These are phyloP conservation scores for Ciconia boyciana DNA, from an alignment of 2,113 vertebrate genomes.

Conservation along the genomic window DNA sequence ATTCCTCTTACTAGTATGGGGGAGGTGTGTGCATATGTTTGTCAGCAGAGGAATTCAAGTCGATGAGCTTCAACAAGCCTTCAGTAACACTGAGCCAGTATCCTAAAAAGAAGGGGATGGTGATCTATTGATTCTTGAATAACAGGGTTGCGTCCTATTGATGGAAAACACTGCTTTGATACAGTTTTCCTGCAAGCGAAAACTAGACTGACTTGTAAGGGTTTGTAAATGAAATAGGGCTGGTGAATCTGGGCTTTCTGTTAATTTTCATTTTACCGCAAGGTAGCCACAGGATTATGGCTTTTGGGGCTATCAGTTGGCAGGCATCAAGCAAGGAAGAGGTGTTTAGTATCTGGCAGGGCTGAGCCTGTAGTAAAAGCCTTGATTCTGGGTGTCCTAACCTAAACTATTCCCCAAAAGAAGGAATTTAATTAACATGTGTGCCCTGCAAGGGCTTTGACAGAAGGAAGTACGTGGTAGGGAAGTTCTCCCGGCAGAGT, in stretches of 20 bases:
- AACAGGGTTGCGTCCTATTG: not conserved
- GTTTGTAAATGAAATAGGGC: not conserved
- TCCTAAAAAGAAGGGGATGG: not conserved
- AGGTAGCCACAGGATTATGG: not conserved
- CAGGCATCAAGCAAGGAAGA: not conserved
- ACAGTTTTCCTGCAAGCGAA: not conserved
- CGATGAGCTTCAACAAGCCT: too few relatives aligned
- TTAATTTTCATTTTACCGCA: not conserved
- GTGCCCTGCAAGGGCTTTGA: not conserved
- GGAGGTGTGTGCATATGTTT: conserved; percentile 23
- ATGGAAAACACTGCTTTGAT: not conserved
- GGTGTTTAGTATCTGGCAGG: not conserved
- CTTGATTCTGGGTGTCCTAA: not conserved
- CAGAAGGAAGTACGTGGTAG: not conserved
- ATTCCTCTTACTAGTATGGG: conserved; percentile 32
- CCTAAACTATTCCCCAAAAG: not conserved
- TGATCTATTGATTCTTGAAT: not conserved
- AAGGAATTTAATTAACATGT: not conserved
- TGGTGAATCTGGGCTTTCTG: not conserved
- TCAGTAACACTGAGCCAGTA: not conserved
- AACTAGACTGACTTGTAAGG: not conserved
- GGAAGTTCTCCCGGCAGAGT: not conserved
- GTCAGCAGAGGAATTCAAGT: conserved; percentile 36
- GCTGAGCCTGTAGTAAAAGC: not conserved
- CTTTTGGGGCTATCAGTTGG: fast-evolving